phyloP scores from a whole-genome alignment of 2,113 vertebrate species.

The Hucho hucho region DNA sequence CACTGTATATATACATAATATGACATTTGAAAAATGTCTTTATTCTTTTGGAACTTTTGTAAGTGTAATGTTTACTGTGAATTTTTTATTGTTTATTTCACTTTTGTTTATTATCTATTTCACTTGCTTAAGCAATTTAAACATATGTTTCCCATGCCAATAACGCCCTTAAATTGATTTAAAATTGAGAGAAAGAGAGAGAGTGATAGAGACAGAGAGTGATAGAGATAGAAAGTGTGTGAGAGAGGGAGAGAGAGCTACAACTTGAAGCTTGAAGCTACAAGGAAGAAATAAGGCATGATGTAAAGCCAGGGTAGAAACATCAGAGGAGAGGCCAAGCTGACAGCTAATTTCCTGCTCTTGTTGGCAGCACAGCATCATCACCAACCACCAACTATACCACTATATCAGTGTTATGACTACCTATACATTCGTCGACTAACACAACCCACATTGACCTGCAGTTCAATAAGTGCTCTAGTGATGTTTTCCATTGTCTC shows the following conservation, averaged over 20 bases:
- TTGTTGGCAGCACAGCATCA: not conserved
- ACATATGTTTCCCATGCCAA: too few relatives aligned
- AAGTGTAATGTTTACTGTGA: too few relatives aligned
- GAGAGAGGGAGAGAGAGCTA: not conserved
- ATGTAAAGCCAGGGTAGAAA: not conserved
- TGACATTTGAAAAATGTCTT: too few relatives aligned
- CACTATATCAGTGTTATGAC: not conserved
- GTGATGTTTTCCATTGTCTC: not conserved
- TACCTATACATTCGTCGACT: not conserved
- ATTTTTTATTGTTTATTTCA: too few relatives aligned
- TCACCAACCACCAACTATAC: not conserved
- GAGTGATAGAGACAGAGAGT: not conserved
- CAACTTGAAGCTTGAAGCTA: too few relatives aligned
- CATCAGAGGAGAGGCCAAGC: not conserved
- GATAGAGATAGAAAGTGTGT: not conserved
- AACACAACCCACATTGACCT: not conserved
- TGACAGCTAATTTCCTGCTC: not conserved
- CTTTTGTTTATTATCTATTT: too few relatives aligned
- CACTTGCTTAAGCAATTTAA: too few relatives aligned
- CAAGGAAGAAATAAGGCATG: not conserved
- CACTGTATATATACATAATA: too few relatives aligned
- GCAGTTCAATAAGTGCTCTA: not conserved
- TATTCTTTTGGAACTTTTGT: too few relatives aligned
- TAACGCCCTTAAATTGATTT: too few relatives aligned
- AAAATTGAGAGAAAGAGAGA: too few relatives aligned